Evolutionary conservation across 2,888 invertebrate species (phyloP).

Genomic region (Eristalis tenax): DNA sequence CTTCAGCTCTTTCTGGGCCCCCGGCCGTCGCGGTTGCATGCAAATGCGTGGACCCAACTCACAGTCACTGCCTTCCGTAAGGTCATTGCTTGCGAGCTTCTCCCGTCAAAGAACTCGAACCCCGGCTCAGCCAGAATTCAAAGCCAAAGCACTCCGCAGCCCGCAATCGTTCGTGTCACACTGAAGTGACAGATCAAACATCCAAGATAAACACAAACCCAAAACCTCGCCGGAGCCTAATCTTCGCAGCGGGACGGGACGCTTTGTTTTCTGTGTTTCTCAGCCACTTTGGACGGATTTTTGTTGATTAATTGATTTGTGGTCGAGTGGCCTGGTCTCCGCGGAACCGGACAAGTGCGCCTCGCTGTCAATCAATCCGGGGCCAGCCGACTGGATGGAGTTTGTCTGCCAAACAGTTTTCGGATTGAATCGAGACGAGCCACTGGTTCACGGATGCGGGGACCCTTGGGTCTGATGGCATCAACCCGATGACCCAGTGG

Average conservation of each 20-base stretch:
- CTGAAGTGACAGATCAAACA: conserved; percentile 41
- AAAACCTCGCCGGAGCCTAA: background rate
- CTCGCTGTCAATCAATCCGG: background rate
- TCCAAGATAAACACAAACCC: conserved; percentile 9
- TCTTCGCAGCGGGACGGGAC: background rate
- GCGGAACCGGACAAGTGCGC: background rate
- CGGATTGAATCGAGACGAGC: background rate
- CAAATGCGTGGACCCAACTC: background rate
- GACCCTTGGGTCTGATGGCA: conserved; percentile 13
- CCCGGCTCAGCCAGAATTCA: background rate
- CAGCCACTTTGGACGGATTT: conserved; percentile 16
- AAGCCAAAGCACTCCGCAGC: background rate
- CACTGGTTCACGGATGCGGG: background rate
- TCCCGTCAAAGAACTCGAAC: conserved; percentile 10
- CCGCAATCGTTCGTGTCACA: conserved; percentile 17
- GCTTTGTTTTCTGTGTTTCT: background rate
- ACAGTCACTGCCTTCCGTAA: background rate
- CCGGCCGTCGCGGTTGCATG: background rate
- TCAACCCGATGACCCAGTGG: background rate
- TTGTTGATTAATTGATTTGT: conserved; percentile 39
- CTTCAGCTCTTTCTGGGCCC: background rate
- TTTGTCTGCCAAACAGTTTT: conserved; percentile 23
- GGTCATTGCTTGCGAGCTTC: conserved; percentile 13
- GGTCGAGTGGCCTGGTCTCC: conserved; percentile 2
- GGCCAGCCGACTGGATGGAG: background rate